Base-by-base conservation (phyloP, 1,140 invertebrate species). In the Sycophaga agraensis region DNA sequence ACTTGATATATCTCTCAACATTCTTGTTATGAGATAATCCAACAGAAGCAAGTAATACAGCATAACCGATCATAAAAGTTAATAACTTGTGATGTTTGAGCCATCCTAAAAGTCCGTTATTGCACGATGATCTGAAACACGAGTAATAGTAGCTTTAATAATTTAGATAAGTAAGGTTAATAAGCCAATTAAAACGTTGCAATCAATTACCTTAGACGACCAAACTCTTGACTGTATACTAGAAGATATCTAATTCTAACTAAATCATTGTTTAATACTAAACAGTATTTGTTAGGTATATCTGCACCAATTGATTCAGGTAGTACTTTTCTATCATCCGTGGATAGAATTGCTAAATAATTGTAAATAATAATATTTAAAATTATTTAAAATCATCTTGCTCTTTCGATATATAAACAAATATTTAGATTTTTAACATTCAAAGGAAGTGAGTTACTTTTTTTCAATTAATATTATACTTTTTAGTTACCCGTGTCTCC, bases 201-300 rank as follows among this genome's bases (percentile, higher is more conserved):
- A 22, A 31, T 22, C 42, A 34, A 45, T 68, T 72, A 80, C 78
- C 66, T 74, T 56, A 63, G 45, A 57, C 69, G 42, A 35, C 68
- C 67, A 40, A 75, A 73, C 63, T 82, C 75, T 73, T 84, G 82
- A 48, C 84, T 85, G 66, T 91, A 94, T 12, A 94, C 82, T 21
- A 94, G 77, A 16, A 94, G 76, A 75, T 93, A 92, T 53, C 89
- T 85, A 9, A 93, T 82, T 68, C 88, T 82, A 11, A 93, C 82
- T 57, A 91, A 77, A 68, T 92, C 89, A 73, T 88, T 90, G 68
- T 92, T 91, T 49, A 83, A 83, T 21, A 91, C 88, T 45, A 92
- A 77, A 70, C 88, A 90, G 76, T 91, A 90, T 66, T 88, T 89
- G 53, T 87, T 82, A 37, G 88, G 88, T 48, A 89, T 82, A 71